phyloP scores from a whole-genome alignment of 2,113 vertebrate genomes.

The Daboia siamensis region DNA sequence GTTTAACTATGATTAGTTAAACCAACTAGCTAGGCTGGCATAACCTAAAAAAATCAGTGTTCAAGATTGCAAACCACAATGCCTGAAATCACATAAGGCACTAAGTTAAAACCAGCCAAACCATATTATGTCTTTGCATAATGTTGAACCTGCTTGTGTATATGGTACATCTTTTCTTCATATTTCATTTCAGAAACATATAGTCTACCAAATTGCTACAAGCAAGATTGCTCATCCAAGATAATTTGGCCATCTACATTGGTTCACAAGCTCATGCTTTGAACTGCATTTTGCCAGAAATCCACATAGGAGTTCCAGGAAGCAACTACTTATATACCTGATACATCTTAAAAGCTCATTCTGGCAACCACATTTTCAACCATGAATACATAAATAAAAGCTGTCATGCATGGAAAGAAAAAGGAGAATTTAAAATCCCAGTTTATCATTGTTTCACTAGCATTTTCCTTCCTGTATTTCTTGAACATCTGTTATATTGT shows the following conservation, averaged over 20 bases:
- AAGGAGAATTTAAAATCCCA: neutral
- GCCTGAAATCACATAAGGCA: neutral
- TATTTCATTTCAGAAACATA: neutral
- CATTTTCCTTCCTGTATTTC: neutral
- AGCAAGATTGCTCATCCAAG: neutral
- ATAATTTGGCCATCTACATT: neutral
- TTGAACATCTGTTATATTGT: neutral
- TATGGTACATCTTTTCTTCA: neutral
- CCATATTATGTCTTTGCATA: neutral
- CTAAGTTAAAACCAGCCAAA: neutral
- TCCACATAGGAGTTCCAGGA: neutral
- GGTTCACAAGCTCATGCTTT: neutral
- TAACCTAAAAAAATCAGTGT: neutral
- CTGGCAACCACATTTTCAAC: neutral
- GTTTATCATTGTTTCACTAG: neutral
- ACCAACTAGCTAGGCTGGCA: neutral
- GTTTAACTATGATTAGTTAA: neutral
- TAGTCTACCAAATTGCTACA: neutral
- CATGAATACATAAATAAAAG: neutral
- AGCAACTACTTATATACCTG: neutral
- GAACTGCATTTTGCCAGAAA: slow-evolving; percentile 9
- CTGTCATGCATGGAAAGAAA: neutral
- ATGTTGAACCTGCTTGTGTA: neutral
- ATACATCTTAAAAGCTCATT: neutral
- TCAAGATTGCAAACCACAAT: neutral